Conservation (phyloP, 1,140 invertebrate genomes). For the Propsilocerus akamusi region DNA sequence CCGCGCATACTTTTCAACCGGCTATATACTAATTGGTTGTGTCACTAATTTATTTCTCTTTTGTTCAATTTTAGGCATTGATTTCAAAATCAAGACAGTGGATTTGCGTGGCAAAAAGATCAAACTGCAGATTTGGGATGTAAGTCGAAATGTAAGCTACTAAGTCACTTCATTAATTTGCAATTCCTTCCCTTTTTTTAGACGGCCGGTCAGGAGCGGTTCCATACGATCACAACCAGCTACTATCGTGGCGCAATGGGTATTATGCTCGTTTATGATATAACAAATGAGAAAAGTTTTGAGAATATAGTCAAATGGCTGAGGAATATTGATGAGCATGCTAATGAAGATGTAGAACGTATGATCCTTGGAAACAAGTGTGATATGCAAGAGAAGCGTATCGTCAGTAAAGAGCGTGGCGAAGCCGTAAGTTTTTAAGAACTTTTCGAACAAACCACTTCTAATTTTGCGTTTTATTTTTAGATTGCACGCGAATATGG, state of each 20-base stretch:
- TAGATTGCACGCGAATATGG: conserved; percentile 95
- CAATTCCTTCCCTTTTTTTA: conserved; percentile 18
- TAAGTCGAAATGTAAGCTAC: conserved; percentile 7
- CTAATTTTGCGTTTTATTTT: conserved; percentile 8
- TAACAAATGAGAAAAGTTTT: conserved; percentile 95
- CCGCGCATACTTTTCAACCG: too few species aligned
- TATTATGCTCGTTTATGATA: conserved; percentile 97
- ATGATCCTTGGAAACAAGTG: conserved; percentile 99
- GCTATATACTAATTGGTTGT: neutral
- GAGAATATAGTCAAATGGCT: conserved; percentile 98
- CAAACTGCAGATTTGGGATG: conserved; percentile 89
- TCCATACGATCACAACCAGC: conserved; percentile 94
- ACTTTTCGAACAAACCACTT: neutral
- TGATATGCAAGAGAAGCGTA: conserved; percentile 95
- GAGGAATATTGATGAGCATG: conserved; percentile 97
- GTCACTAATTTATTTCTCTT: conserved; percentile 1
- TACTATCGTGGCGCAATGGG: conserved; percentile 97
- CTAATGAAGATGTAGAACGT: conserved; percentile 98
- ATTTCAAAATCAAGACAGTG: conserved; percentile 98
- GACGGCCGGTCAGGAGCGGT: conserved; percentile 86
- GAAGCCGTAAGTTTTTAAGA: conserved; percentile 45
- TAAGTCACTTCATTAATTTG: conserved; percentile 5
- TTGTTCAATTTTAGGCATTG: conserved; percentile 63
- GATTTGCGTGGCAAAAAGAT: conserved; percentile 96
- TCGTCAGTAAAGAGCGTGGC: conserved; percentile 76